Evolutionary conservation across 2,797 vertebrate species (phyloP).

Genomic region (Tolypeutes matacus): DNA sequence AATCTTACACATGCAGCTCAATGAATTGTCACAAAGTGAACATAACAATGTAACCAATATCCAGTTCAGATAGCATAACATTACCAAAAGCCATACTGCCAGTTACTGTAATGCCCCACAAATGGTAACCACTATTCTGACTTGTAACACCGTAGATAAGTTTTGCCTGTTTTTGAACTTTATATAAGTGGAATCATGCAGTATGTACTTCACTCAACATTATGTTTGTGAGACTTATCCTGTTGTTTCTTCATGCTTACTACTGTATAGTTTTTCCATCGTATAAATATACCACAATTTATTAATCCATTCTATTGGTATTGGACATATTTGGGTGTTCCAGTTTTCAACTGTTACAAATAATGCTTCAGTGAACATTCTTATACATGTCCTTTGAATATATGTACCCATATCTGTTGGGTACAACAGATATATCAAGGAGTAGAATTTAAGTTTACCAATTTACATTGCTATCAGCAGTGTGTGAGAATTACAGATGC

Average conservation of each 20-base stretch:
- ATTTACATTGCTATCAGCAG: not conserved
- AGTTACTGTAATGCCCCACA: not conserved
- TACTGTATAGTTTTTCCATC: not conserved
- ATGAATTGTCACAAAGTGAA: conserved; percentile 31
- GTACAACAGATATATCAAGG: not conserved
- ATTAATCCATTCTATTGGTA: not conserved
- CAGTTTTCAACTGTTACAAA: conserved; percentile 37
- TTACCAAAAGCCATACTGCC: not conserved
- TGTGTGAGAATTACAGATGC: not conserved
- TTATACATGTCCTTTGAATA: conserved; percentile 26
- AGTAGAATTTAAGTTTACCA: conserved; percentile 49
- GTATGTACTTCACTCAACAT: not conserved
- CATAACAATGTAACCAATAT: not conserved
- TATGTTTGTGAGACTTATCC: not conserved
- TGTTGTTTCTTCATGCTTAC: not conserved
- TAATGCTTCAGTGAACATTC: conserved; percentile 43
- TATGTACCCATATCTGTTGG: not conserved
- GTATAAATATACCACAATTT: not conserved
- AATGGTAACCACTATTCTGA: not conserved
- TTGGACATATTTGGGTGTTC: conserved; percentile 27
- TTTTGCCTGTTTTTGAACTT: conserved; percentile 40
- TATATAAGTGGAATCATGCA: not conserved
- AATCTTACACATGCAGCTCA: not conserved
- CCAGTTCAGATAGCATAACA: not conserved
- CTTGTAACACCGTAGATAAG: conserved; percentile 16